Evolutionary conservation across 2,797 vertebrate genomes (phyloP).

Genomic region (Betta splendens): DNA sequence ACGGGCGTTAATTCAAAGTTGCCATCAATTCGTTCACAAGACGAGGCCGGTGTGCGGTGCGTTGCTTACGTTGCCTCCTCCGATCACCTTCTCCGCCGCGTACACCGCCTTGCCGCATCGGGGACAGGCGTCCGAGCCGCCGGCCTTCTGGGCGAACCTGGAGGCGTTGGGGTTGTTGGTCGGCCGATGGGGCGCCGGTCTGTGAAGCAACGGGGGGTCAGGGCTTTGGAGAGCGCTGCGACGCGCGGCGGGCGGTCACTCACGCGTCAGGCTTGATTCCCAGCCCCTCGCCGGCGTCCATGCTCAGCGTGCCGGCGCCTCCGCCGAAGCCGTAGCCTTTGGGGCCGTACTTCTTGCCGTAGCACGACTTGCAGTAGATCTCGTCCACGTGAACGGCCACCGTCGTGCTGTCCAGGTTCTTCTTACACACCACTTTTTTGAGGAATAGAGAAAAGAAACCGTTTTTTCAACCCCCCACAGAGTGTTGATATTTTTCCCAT

Average conservation of each 20-base stretch:
- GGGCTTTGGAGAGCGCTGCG: background rate
- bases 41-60: no score
- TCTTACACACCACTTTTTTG: conserved; percentile 90
- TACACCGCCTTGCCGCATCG: conserved; percentile 90
- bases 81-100: conserved; percentile 94
- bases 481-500: no score
- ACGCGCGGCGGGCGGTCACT: conserved; percentile 56
- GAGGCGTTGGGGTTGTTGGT: conserved; percentile 89
- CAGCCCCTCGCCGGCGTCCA: conserved; percentile 89
- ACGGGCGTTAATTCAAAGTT: no score
- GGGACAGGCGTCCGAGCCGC: conserved; percentile 87
- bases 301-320: conserved; percentile 93
- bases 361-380: conserved; percentile 98
- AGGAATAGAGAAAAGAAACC: background rate
- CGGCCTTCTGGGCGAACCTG: conserved; percentile 87
- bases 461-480: background rate
- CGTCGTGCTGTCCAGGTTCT: conserved; percentile 97
- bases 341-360: conserved; percentile 95
- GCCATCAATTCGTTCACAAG: no score
- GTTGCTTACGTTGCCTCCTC: conserved; percentile 90
- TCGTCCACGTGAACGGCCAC: conserved; percentile 94
- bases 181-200: conserved; percentile 82
- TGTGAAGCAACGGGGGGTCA: conserved; percentile 58
- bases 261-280: conserved; percentile 91
- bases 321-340: conserved; percentile 95